Evolutionary conservation across 2,797 vertebrate species (phyloP).

Genomic region (Pseudochaenichthys georgianus): DNA sequence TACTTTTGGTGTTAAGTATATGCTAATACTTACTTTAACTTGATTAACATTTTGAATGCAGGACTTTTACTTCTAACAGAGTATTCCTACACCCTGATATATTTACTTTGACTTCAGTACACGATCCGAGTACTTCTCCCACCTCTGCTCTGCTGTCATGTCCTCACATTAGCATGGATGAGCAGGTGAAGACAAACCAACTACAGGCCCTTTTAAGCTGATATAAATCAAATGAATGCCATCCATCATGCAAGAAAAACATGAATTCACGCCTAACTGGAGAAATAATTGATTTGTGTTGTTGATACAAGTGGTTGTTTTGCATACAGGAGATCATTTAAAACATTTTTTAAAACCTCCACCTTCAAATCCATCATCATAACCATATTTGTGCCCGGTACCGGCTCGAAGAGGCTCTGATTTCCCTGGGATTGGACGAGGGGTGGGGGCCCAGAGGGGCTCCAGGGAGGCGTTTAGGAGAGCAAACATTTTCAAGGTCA

Average conservation of each 20-base stretch:
- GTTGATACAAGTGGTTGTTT: slow-evolving; percentile 1
- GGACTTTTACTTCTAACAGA: too few species aligned
- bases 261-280: background rate
- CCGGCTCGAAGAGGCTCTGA: slow-evolving; percentile 31
- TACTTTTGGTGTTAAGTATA: too few species aligned
- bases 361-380: slow-evolving; percentile 28
- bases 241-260: slow-evolving; percentile 41
- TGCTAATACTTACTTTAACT: too few species aligned
- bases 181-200: slow-evolving; percentile 45
- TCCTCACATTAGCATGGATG: slow-evolving; percentile 33
- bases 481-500: slow-evolving; percentile 99
- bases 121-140: too few species aligned
- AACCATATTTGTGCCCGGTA: slow-evolving; percentile 8
- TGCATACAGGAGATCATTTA: background rate
- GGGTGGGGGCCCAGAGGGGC: slow-evolving; percentile 3
- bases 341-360: background rate
- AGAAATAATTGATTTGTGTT: slow-evolving; percentile 15
- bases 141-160: slow-evolving; percentile 5
- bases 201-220: slow-evolving; percentile 15
- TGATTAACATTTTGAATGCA: too few species aligned
- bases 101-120: too few species aligned
- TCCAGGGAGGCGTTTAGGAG: slow-evolving; percentile 88
- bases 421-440: slow-evolving; percentile 49
- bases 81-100: too few species aligned
- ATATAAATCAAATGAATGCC: slow-evolving; percentile 39